Conservation (phyloP, 2,888 invertebrate species). For the Drymonia ruficornis region DNA sequence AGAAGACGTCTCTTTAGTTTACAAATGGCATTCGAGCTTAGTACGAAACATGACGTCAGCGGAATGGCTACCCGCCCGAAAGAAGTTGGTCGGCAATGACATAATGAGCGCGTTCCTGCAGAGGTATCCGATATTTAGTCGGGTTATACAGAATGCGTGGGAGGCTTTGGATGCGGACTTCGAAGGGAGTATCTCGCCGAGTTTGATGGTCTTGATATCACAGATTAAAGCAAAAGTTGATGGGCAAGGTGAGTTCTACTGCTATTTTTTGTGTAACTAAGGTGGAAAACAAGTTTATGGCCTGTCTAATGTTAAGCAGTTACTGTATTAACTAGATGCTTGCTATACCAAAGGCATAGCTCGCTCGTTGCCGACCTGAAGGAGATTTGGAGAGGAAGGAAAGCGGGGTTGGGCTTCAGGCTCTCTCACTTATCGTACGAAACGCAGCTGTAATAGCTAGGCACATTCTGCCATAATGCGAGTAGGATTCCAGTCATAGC, state of each 20-base stretch:
- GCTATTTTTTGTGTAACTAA: background rate
- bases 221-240: constrained; percentile 79
- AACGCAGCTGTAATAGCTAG: too few species aligned
- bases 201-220: constrained; percentile 84
- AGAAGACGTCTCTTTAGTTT: constrained; percentile 85
- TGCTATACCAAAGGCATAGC: too few species aligned
- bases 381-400: too few species aligned
- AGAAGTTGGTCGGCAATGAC: constrained; percentile 70
- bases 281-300: too few species aligned
- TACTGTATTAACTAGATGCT: too few species aligned
- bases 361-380: too few species aligned
- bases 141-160: constrained; percentile 79
- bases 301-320: too few species aligned
- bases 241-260: constrained; percentile 59
- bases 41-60: constrained; percentile 83
- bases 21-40: constrained; percentile 86
- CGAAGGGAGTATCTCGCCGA: constrained; percentile 82
- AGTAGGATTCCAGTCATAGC: too few species aligned
- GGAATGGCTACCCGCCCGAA: constrained; percentile 84
- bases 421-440: too few species aligned
- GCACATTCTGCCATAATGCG: too few species aligned
- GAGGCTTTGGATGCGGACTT: constrained; percentile 80
- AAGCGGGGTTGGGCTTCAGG: too few species aligned
- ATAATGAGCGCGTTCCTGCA: constrained; percentile 79
- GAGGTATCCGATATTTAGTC: constrained; percentile 85